phyloP scores from a whole-genome alignment of 2,888 invertebrate genomes.

The Steinernema scapterisci region DNA sequence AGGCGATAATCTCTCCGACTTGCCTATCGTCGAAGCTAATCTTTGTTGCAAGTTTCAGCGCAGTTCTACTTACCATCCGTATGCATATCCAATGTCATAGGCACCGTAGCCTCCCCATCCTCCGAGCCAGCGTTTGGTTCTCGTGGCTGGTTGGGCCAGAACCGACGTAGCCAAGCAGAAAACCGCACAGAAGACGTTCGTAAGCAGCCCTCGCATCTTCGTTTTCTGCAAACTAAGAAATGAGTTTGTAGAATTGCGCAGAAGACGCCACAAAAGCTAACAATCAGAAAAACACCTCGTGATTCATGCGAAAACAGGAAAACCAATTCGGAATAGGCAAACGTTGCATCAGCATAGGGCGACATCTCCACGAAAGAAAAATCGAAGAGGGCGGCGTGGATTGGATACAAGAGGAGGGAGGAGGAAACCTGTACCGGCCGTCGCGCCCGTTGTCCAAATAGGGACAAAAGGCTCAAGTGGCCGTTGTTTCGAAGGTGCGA shows the following conservation, averaged over 20 bases:
- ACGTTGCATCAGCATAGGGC: conserved; percentile 3
- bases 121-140: conserved; percentile 7
- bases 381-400: conserved; percentile 1
- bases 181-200: not conserved
- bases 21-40: conserved; percentile 51
- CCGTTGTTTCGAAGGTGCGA: conserved; percentile 19
- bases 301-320: conserved; percentile 24
- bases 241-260: not conserved
- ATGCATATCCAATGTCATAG: conserved; percentile 16
- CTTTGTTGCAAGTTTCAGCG: not conserved
- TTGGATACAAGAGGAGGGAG: not conserved
- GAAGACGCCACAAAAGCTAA: not conserved
- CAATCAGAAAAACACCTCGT: not conserved
- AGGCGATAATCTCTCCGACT: conserved; percentile 64
- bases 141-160: not conserved
- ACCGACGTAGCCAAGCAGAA: not conserved
- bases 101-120: conserved; percentile 7
- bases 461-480: conserved; percentile 32
- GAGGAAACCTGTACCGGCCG: conserved; percentile 26
- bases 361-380: not conserved
- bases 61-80: not conserved
- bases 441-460: conserved; percentile 27
- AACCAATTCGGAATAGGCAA: not conserved
- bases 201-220: not conserved
- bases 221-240: not conserved